These are phyloP conservation scores for Brachyhypopomus gauderio DNA, from an alignment of 2,113 vertebrate species.

Conservation along the genomic window DNA sequence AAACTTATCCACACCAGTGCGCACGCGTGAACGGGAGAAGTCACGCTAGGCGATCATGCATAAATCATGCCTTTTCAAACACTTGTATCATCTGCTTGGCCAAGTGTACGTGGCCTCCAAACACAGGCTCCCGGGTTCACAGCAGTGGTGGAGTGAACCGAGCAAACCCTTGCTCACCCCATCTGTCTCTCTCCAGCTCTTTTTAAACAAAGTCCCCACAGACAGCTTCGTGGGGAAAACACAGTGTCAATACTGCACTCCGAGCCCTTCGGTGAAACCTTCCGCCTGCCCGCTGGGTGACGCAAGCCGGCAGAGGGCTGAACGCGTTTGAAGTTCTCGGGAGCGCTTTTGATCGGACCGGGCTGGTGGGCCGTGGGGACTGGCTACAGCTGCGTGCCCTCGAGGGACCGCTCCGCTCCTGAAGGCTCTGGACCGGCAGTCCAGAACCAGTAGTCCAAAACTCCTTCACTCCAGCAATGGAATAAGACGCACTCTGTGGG, in stretches of 20 bases:
- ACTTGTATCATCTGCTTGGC: neutral
- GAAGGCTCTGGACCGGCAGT: too few species aligned
- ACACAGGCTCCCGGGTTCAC: neutral
- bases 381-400: neutral
- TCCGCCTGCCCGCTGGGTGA: neutral
- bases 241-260: neutral
- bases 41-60: neutral
- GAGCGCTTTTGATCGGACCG: neutral
- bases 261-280: neutral
- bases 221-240: neutral
- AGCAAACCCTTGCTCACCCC: neutral
- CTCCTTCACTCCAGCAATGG: too few species aligned
- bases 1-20: neutral
- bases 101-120: neutral
- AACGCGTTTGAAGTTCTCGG: too few species aligned
- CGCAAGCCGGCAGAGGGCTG: neutral
- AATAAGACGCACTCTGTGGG: too few species aligned
- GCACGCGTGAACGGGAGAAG: neutral
- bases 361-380: neutral
- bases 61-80: conserved; percentile 22
- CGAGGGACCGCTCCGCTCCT: neutral
- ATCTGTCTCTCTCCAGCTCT: neutral
- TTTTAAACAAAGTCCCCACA: neutral
- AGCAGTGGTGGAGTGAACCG: neutral
- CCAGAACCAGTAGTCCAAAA: too few species aligned